A percentile compares a stretch with the other conserved stretches of the same genome.
These are phyloP conservation scores for Mythimna vitellina DNA, from an alignment of 2,888 invertebrate species.

Conservation along the genomic window DNA sequence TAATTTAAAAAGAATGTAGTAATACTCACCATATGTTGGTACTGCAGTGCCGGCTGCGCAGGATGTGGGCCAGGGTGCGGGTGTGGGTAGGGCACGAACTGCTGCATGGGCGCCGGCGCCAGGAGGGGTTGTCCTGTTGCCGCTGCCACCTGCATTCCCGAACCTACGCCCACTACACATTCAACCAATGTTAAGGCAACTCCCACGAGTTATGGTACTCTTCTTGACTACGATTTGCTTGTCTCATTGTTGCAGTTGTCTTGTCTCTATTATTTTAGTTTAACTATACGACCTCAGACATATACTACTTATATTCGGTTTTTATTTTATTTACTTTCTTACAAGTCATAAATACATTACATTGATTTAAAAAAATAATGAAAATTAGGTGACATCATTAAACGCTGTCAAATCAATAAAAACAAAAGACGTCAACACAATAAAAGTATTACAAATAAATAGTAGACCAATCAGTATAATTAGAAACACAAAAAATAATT, in stretches of 20 bases:
- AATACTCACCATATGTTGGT: slow-evolving; percentile 85
- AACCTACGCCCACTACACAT: slow-evolving; percentile 75
- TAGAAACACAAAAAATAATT: no score
- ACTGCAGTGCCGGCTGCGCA: slow-evolving; percentile 86
- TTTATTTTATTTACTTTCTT: no score
- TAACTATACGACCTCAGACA: no score
- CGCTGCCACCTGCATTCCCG: slow-evolving; percentile 95
- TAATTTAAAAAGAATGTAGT: not conserved
- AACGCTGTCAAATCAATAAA: no score
- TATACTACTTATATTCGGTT: no score
- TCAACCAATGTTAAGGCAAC: slow-evolving; percentile 25
- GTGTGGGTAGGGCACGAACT: slow-evolving; percentile 92
- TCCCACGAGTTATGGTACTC: not conserved
- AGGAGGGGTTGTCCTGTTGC: slow-evolving; percentile 96
- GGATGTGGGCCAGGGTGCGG: slow-evolving; percentile 86
- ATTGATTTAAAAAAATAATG: no score
- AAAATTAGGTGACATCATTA: no score
- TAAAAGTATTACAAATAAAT: no score
- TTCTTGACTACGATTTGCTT: not conserved
- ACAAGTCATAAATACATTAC: no score
- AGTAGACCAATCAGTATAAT: no score
- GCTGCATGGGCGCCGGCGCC: slow-evolving; percentile 95
- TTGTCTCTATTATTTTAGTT: no score
- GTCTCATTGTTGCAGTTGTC: not conserved
- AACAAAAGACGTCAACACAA: no score